Evolutionary conservation across 2,888 invertebrate species (phyloP).

Genomic region (Xestia ashworthii): DNA sequence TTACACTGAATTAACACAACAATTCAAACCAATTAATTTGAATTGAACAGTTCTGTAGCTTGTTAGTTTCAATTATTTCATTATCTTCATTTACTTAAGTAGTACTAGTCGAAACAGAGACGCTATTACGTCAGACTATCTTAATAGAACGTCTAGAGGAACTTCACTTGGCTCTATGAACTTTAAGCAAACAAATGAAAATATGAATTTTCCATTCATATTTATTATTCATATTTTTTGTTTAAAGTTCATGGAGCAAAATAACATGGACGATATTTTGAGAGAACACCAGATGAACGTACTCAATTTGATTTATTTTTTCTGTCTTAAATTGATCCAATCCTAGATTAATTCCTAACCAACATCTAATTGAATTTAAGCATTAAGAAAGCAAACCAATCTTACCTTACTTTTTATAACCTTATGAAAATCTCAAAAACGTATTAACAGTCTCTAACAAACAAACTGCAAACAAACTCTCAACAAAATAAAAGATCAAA

Average conservation of each 20-base stretch:
- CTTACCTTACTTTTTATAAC: neutral
- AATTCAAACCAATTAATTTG: conserved; percentile 46
- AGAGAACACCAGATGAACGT: neutral
- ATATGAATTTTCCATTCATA: too few relatives aligned
- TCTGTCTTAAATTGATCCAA: neutral
- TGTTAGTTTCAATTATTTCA: conserved; percentile 55
- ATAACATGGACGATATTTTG: neutral
- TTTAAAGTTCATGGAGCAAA: conserved; percentile 15
- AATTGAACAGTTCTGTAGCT: conserved; percentile 47
- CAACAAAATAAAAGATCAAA: conserved; percentile 26
- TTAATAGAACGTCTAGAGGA: conserved; percentile 29
- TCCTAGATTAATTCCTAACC: neutral
- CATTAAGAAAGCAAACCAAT: neutral
- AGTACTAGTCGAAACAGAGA: conserved; percentile 24
- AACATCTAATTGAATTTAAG: neutral
- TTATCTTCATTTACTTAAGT: conserved; percentile 48
- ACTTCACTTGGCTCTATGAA: conserved; percentile 26
- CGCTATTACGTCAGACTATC: conserved; percentile 23
- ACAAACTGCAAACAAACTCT: neutral
- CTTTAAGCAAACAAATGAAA: conserved; percentile 24
- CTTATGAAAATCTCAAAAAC: neutral
- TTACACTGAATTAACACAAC: conserved; percentile 41
- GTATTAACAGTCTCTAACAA: neutral
- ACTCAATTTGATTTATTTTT: neutral
- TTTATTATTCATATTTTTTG: too few relatives aligned